Base-by-base conservation (phyloP, 2,888 invertebrate species). In the Rhimphoctona megacephalus region DNA sequence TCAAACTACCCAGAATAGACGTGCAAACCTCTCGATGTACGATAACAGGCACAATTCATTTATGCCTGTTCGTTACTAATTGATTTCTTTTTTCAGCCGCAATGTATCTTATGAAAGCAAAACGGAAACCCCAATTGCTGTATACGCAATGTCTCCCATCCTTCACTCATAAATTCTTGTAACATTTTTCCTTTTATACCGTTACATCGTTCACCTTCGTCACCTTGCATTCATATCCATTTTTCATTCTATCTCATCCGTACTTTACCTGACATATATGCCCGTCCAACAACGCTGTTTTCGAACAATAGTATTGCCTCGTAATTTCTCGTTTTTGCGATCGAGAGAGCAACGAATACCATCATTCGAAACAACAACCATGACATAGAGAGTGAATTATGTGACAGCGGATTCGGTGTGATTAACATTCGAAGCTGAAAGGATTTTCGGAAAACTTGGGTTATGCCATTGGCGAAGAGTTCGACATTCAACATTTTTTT, bases 271-370 rank as follows among this genome's bases (percentile, higher is more conserved):
- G 86, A 83, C 87, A 81, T 49, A 76, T 52, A 43, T 25, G 61
- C 39, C 57, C 69, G 61, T 67, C 61, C 43, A 54, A 22, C 46
- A 66, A 57, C 39, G 22, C 73, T 61, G 76, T 57, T 77, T 70
- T 70, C 82, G 33, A 57, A 39, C n/a, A 39, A 76, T 30, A 67
- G 43, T 46, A 46, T 43, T 22, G 43, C 25, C 67, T 79, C 81
- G 81, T 84, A 76, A 74, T 81, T 86, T 66, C 76, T 69, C 66
- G 76, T 81, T 84, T 69, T 46, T 84, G 81, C 61, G 30, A 74
- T 78, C 19, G 66, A 72, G 61, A 74, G 49, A 70, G 46, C 67
- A 52, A 73, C 54, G 46, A 70, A 39, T 78, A 33, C 22, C 84
- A 79, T 82, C 74, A 57, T 69, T 82, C 81, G 39, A 72, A 67